phyloP scores from a whole-genome alignment of 2,797 vertebrate genomes.

The Halcyon chelicuti region DNA sequence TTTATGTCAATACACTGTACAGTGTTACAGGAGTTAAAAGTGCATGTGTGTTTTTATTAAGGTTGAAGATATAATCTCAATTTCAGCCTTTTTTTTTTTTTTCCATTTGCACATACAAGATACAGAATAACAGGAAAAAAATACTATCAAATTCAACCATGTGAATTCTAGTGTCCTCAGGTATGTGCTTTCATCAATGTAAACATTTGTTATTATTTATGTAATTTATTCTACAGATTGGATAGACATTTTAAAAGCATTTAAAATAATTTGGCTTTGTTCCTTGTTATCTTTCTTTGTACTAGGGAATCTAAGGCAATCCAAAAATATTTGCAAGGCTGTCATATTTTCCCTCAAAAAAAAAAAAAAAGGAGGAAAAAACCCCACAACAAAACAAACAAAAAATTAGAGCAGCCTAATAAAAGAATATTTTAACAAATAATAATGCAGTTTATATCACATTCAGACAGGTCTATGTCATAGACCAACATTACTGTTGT shows the following conservation, averaged over 20 bases:
- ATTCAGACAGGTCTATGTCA: not conserved
- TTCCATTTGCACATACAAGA: not conserved
- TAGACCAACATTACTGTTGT: not conserved
- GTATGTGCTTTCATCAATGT: not conserved
- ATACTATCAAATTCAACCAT: not conserved
- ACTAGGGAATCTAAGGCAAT: not conserved
- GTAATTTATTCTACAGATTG: not conserved
- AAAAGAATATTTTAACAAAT: not conserved
- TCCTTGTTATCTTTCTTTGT: not conserved
- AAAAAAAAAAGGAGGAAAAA: not conserved
- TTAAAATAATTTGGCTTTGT: not conserved
- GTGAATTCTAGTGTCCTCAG: not conserved
- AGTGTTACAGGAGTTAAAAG: not conserved
- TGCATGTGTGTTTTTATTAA: not conserved
- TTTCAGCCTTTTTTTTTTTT: too few species aligned
- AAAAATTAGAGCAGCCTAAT: not conserved
- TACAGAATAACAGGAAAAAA: not conserved
- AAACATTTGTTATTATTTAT: not conserved
- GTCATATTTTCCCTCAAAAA: not conserved
- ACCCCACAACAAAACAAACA: not conserved
- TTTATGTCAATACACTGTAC: not conserved
- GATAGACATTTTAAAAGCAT: not conserved
- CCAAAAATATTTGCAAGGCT: not conserved
- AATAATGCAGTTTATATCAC: accelerated
- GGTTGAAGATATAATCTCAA: too few species aligned